Evolutionary conservation across 1,140 invertebrate species (phyloP).

Genomic region (Drosophila ohnishii): DNA sequence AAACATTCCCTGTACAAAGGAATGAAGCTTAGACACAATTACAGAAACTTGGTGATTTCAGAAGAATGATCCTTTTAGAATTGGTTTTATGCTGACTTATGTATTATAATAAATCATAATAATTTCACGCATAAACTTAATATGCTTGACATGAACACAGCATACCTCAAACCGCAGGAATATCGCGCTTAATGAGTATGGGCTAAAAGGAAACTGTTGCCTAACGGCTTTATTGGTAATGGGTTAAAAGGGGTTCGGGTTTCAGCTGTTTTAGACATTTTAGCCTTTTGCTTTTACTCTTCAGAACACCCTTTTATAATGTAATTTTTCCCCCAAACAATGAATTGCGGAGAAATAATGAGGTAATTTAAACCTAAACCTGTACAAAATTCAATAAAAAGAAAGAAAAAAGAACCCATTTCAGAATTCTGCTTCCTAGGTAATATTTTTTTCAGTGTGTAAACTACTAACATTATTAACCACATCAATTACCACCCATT

Average conservation of each 20-base stretch:
- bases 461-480: constrained; percentile 27
- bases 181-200: not conserved
- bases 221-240: constrained; percentile 71
- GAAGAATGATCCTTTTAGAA: too few relatives aligned
- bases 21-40: not conserved
- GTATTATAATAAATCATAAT: too few relatives aligned
- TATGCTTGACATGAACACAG: not conserved
- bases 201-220: constrained; percentile 33
- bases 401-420: not conserved
- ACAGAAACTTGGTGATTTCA: not conserved
- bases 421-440: not conserved
- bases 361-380: not conserved
- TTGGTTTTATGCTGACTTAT: too few relatives aligned
- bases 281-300: not conserved
- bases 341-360: not conserved
- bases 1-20: not conserved
- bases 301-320: not conserved
- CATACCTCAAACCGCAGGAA: not conserved
- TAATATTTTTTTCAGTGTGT: not conserved
- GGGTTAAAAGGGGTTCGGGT: constrained; percentile 13
- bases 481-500: constrained; percentile 17
- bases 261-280: not conserved
- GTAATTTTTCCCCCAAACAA: not conserved
- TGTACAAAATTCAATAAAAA: not conserved
- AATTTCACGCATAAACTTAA: too few relatives aligned